Percentiles rank a stretch among this genome's conserved stretches.
Evolutionary conservation across 2,113 vertebrate species (phyloP).

Genomic region (Osmerus eperlanus): DNA sequence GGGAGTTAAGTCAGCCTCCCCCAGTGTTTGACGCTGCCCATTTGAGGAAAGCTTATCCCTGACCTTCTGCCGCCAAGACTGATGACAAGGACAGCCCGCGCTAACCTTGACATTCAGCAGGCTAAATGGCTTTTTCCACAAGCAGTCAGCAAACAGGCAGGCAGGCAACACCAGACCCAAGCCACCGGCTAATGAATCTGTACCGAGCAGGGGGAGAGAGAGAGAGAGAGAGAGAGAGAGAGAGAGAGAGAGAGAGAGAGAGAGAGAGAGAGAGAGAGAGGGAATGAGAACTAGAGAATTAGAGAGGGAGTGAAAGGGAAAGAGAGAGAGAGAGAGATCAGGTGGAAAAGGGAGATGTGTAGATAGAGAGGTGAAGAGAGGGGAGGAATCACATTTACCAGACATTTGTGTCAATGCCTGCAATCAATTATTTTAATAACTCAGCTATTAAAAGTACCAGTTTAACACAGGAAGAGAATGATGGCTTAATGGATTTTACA

Average conservation of each 20-base stretch:
- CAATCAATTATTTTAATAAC: too few relatives aligned
- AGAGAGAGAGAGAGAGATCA: too few relatives aligned
- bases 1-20: constrained; percentile 79
- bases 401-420: too few relatives aligned
- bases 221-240: neutral
- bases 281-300: neutral
- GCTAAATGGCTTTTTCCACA: constrained; percentile 91
- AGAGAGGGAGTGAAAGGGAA: too few relatives aligned
- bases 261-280: constrained; percentile 6
- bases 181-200: too few relatives aligned
- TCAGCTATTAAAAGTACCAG: too few relatives aligned
- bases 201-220: too few relatives aligned
- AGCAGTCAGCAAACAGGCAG: constrained; percentile 85
- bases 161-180: constrained; percentile 35
- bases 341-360: too few relatives aligned
- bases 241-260: neutral
- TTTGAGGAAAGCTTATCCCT: constrained; percentile 86
- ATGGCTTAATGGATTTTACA: too few relatives aligned
- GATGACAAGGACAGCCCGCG: constrained; percentile 86
- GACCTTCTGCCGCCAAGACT: constrained; percentile 90
- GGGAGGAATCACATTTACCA: neutral
- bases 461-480: too few relatives aligned
- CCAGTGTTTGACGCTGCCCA: constrained; percentile 82
- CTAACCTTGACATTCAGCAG: constrained; percentile 96
- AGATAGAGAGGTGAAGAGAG: neutral